Evolutionary conservation across 2,888 invertebrate genomes (phyloP).

Genomic region (Agriopis leucophaearia): DNA sequence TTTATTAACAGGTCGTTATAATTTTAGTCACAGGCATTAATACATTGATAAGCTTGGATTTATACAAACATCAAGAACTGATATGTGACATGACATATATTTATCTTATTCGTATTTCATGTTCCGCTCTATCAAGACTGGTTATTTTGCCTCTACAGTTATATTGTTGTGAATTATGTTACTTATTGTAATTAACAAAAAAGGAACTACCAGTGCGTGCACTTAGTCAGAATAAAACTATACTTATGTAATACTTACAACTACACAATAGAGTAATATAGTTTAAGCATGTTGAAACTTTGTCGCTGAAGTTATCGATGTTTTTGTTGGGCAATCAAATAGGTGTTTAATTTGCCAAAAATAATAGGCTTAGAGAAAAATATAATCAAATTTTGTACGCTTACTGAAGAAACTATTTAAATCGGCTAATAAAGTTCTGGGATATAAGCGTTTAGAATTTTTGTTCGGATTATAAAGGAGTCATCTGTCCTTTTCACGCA

Average conservation of each 20-base stretch:
- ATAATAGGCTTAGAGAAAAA: too few relatives aligned
- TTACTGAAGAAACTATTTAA: too few relatives aligned
- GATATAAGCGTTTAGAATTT: too few relatives aligned
- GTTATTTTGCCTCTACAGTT: conserved; percentile 35
- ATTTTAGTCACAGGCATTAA: conserved; percentile 50
- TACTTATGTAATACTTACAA: conserved; percentile 57
- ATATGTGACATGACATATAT: too few relatives aligned
- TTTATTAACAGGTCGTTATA: conserved; percentile 81
- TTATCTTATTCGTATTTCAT: too few relatives aligned
- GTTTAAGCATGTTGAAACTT: conserved; percentile 37
- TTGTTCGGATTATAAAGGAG: too few relatives aligned
- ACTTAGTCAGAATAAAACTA: conserved; percentile 69
- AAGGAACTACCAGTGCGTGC: conserved; percentile 82
- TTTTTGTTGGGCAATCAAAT: neutral
- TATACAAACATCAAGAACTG: neutral
- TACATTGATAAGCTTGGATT: neutral
- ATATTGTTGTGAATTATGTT: conserved; percentile 33
- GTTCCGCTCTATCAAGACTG: neutral
- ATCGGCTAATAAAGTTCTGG: too few relatives aligned
- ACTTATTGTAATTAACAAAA: conserved; percentile 57
- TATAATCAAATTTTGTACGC: too few relatives aligned
- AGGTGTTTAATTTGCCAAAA: too few relatives aligned
- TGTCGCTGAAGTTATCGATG: neutral
- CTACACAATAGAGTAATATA: conserved; percentile 56
- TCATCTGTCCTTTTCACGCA: too few relatives aligned